phyloP scores from a whole-genome alignment of 2,888 invertebrate species.

The Amiota communis region DNA sequence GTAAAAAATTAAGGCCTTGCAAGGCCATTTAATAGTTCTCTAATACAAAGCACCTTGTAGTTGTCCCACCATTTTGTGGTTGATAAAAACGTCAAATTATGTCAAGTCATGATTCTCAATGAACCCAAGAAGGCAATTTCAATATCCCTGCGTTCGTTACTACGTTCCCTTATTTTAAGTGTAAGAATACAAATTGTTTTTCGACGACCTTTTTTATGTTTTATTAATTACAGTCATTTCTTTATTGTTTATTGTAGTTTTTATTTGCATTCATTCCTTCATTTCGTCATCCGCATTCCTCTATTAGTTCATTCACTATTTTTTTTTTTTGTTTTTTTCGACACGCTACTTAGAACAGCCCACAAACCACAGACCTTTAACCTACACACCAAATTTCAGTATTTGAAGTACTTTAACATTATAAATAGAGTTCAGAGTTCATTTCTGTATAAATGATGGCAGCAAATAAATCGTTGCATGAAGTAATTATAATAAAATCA shows the following conservation, averaged over 20 bases:
- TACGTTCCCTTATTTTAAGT: background rate
- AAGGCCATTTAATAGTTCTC: no score
- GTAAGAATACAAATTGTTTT: slow-evolving; percentile 23
- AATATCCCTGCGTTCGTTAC: background rate
- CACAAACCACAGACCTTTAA: background rate
- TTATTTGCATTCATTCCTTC: slow-evolving; percentile 12
- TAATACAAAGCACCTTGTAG: no score
- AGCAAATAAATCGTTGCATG: background rate
- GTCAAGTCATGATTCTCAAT: slow-evolving; percentile 8
- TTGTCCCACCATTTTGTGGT: background rate
- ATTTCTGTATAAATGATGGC: background rate
- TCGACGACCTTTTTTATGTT: slow-evolving; percentile 27
- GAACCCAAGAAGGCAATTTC: background rate
- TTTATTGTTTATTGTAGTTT: slow-evolving; percentile 22
- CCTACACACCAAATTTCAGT: background rate
- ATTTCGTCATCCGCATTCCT: background rate
- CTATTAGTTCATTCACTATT: background rate
- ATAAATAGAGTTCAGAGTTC: background rate
- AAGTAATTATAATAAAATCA: slow-evolving; percentile 23
- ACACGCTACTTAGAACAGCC: slow-evolving; percentile 12
- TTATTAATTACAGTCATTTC: slow-evolving; percentile 28
- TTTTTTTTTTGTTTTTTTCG: background rate
- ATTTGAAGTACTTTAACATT: background rate
- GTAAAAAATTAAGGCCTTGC: no score
- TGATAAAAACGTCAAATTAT: background rate